phyloP scores from a whole-genome alignment of 2,888 invertebrate genomes.

The Elaeidobius kamerunicus region DNA sequence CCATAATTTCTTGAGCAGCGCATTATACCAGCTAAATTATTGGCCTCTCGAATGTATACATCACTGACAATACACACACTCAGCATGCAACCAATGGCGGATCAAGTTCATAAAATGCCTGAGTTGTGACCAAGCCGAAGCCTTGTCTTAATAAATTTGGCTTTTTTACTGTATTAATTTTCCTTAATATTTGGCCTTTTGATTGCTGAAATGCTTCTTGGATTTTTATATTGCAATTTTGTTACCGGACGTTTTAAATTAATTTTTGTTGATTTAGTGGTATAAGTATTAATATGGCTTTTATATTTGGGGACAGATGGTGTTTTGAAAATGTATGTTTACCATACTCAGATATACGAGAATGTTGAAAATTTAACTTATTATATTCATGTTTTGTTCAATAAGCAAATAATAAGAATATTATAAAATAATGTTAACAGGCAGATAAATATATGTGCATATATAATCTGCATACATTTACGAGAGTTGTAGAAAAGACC shows the following conservation, averaged over 20 bases:
- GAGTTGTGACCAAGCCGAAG: constrained; percentile 24
- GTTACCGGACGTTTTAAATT: constrained; percentile 6
- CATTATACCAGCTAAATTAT: constrained; percentile 33
- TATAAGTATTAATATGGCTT: too few relatives aligned
- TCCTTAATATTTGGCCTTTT: constrained; percentile 26
- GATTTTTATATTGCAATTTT: constrained; percentile 16
- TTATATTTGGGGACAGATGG: too few relatives aligned
- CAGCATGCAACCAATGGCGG: constrained; percentile 31
- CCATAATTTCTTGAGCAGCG: constrained; percentile 25
- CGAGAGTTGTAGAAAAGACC: too few relatives aligned
- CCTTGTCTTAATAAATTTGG: constrained; percentile 27
- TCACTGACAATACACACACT: constrained; percentile 31
- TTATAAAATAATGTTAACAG: too few relatives aligned
- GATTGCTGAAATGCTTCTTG: constrained; percentile 15
- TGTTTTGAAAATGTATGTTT: too few relatives aligned
- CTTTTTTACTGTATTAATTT: constrained; percentile 31
- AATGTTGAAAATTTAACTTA: too few relatives aligned
- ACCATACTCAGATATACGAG: too few relatives aligned
- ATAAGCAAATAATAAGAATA: too few relatives aligned
- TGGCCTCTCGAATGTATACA: constrained; percentile 32
- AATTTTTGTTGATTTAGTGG: constrained; percentile 6
- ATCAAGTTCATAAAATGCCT: constrained; percentile 28
- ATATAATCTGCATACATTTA: too few relatives aligned
- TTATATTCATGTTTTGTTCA: too few relatives aligned
- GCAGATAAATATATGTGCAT: too few relatives aligned